Base-by-base conservation (phyloP, 2,888 invertebrate genomes). In the Xestia xanthographa region DNA sequence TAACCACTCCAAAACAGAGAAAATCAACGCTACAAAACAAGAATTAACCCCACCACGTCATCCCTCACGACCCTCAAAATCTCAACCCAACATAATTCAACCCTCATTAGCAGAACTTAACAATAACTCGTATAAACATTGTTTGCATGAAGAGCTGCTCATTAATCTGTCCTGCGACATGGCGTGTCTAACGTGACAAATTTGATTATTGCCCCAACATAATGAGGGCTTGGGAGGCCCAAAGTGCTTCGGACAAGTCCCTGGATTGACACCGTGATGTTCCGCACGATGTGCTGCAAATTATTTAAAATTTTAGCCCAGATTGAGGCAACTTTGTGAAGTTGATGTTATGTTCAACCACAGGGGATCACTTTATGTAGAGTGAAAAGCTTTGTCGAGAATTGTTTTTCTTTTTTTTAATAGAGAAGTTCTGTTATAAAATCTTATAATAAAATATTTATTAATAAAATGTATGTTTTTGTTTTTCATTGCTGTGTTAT, bases 171-270 rank as follows among this genome's bases (percentile, higher is more conserved):
- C 88, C 83, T 77, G 77, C 82, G 69, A 77, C 84, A 83, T 89
- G 70, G 75, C 76, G 62, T 71, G 79, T 84, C 66, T 72, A 75
- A 82, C 85, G 83, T 84, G 90, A 87, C 84, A 90, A 90, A 88
- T 87, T 87, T 85, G 82, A 90, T 90, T 90, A 90, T 66, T 74
- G 77, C 50, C 84, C 79, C 74, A 73, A 76, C 84, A 86, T 88
- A 89, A 90, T 86, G 86, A 87, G 85, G 77, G 79, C 67, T 53
- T 66, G 75, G 75, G 71, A 79, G 43, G 72, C 65, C 75, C 66
- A 79, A 83, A 89, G 89, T 90, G 89, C 87, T 89, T 85, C 77
- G 79, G 88, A 88, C 86, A 85, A 74, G 78, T 77, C 71, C 60
- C 77, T 67, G 72, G 60, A 38, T 45, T 56, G 50, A 38, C 38